Conservation (phyloP, 2,113 vertebrate genomes). For the Stegastes partitus region DNA sequence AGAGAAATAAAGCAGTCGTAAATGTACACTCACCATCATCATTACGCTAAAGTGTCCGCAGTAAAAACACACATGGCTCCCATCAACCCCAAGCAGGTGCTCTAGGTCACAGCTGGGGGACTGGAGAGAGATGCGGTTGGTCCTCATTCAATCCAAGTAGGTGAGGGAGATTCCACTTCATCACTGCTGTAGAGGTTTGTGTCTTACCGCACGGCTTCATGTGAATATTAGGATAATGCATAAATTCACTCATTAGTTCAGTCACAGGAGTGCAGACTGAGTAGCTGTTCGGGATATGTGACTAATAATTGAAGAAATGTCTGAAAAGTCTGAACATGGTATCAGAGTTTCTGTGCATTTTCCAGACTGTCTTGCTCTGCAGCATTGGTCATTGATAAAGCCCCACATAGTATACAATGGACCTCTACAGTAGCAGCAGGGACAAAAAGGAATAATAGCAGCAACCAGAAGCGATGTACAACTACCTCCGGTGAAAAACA, state of each 20-base stretch:
- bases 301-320: constrained; percentile 39
- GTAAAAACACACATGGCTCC: constrained; percentile 59
- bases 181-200: constrained; percentile 2
- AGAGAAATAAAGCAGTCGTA: constrained; percentile 70
- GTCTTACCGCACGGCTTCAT: not conserved
- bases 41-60: constrained; percentile 63
- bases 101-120: constrained; percentile 57
- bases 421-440: not conserved
- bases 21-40: constrained; percentile 53
- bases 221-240: not conserved
- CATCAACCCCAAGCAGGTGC: constrained; percentile 49
- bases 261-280: constrained; percentile 3
- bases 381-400: constrained; percentile 24
- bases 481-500: no score
- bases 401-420: not conserved
- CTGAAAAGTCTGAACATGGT: not conserved
- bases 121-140: not conserved
- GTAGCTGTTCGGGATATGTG: constrained; percentile 11
- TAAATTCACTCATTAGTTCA: constrained; percentile 20
- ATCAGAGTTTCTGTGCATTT: constrained; percentile 11
- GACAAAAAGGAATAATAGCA: not conserved
- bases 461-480: not conserved
- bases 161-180: constrained; percentile 16
- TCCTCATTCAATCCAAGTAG: not conserved
- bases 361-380: constrained; percentile 8